Base-by-base conservation (phyloP, 2,888 invertebrate species). In the Ennomos quercinarius region DNA sequence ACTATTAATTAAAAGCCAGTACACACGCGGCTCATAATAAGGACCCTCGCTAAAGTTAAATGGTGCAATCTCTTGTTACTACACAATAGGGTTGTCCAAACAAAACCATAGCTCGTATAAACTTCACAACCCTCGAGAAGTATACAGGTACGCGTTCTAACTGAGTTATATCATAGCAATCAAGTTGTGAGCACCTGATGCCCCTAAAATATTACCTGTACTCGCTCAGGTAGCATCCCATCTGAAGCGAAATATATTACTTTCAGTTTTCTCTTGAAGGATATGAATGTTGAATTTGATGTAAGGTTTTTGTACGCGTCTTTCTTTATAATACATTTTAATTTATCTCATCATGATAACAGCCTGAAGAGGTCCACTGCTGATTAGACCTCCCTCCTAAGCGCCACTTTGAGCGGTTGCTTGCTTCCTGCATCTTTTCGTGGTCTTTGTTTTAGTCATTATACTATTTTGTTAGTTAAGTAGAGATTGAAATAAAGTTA, bases 171-270 rank as follows among this genome's bases (percentile, higher is more conserved):
- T 10, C 12, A 34, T 38, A 46, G 53, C 46, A 53, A 53, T 53
- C 53, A 45, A 43, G 53, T 53, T 12, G 27, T 27, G 17, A 40
- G 40, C 53, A 53, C 53, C 53, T 53, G 53, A 46, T 53, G 53
- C 45, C 40, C 40, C 45, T 53, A 53, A 53, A 53, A 53, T 53
- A 53, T 53, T 53, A 53, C 53, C 12, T 52, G 13, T 36, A 10
- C 34, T 27, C 17, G 39, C 50, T 44, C 53, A 53, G 53, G 39
- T 40, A 44, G 12, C 43, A 44, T 39, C 37, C 44, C 40, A 35
- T 46, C 13, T 46, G 53, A 46, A 53, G 13, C 8, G 27, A 43
- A 38, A 52, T 11, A 44, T 52, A 53, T 53, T 53, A 46, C 45
- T 40, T 46, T 45, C 13, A 5, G 35, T 46, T 40, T 17, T 38